phyloP scores from a whole-genome alignment of 2,113 vertebrate genomes.

The Passer montanus region DNA sequence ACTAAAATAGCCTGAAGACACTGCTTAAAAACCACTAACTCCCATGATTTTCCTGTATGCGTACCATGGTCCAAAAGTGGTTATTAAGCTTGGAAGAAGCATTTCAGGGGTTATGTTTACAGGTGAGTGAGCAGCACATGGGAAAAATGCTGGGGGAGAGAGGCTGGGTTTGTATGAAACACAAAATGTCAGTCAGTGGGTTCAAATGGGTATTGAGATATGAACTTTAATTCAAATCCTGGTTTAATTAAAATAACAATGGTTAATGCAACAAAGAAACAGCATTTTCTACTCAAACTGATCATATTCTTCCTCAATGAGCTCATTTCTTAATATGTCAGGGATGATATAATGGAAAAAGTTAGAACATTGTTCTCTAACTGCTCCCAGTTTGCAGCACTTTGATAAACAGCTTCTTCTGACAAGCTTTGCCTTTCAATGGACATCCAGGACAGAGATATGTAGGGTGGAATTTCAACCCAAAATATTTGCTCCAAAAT shows the following conservation, averaged over 20 bases:
- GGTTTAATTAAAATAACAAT: neutral
- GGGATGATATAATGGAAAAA: neutral
- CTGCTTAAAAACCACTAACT: neutral
- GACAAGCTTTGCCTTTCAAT: neutral
- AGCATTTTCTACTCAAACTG: neutral
- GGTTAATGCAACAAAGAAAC: neutral
- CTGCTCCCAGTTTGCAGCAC: neutral
- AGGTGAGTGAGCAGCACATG: neutral
- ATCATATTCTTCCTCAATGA: neutral
- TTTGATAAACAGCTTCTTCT: neutral
- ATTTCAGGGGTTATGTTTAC: neutral
- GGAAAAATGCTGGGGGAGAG: neutral
- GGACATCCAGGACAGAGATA: neutral
- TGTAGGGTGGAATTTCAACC: neutral
- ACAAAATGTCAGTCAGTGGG: neutral
- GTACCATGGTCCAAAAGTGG: neutral
- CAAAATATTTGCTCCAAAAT: neutral
- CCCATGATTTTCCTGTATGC: neutral
- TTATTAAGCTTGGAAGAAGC: neutral
- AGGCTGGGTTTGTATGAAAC: neutral
- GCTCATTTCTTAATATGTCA: neutral
- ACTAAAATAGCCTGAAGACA: neutral
- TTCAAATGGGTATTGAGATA: neutral
- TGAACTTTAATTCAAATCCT: neutral
- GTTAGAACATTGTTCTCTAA: neutral